A percentile compares a stretch with the other conserved stretches of the same genome.
These are phyloP conservation scores for Pagetopsis macropterus DNA, from an alignment of 2,797 vertebrate genomes.

Conservation along the genomic window DNA sequence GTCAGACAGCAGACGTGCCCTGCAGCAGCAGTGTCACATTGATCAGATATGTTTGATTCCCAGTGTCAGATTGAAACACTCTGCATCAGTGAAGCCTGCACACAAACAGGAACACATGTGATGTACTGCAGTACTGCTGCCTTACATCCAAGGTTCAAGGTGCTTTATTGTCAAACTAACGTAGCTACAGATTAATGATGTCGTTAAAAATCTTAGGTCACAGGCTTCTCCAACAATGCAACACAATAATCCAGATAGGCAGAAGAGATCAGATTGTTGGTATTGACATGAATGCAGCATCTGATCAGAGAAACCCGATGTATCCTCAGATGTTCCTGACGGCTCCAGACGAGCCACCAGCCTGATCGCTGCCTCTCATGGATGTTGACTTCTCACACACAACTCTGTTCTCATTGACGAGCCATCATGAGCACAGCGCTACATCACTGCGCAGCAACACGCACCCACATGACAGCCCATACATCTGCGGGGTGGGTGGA, in stretches of 20 bases:
- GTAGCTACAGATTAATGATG: too few relatives aligned
- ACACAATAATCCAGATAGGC: too few relatives aligned
- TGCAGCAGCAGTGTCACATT: slow-evolving; percentile 37
- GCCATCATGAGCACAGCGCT: not conserved
- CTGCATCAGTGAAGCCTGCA: slow-evolving; percentile 27
- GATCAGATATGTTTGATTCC: slow-evolving; percentile 41
- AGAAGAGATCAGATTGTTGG: slow-evolving; percentile 6
- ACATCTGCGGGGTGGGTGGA: slow-evolving; percentile 51
- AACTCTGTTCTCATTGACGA: slow-evolving; percentile 2
- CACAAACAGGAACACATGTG: slow-evolving; percentile 27
- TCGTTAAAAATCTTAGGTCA: too few relatives aligned
- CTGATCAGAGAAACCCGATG: slow-evolving; percentile 8
- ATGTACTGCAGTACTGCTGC: slow-evolving; percentile 8
- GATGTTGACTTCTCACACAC: slow-evolving; percentile 20
- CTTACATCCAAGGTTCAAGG: not conserved
- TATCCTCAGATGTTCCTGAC: slow-evolving; percentile 3
- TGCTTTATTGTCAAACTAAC: too few relatives aligned
- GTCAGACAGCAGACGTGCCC: slow-evolving; percentile 32
- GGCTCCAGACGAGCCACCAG: slow-evolving; percentile 6
- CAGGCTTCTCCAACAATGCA: too few relatives aligned
- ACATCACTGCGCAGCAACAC: slow-evolving; percentile 16
- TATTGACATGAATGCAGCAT: slow-evolving; percentile 11
- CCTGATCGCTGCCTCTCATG: slow-evolving; percentile 17
- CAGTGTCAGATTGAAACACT: slow-evolving; percentile 31
- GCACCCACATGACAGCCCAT: slow-evolving; percentile 25